Base-by-base conservation (phyloP, 2,113 vertebrate genomes). In the Apus apus region DNA sequence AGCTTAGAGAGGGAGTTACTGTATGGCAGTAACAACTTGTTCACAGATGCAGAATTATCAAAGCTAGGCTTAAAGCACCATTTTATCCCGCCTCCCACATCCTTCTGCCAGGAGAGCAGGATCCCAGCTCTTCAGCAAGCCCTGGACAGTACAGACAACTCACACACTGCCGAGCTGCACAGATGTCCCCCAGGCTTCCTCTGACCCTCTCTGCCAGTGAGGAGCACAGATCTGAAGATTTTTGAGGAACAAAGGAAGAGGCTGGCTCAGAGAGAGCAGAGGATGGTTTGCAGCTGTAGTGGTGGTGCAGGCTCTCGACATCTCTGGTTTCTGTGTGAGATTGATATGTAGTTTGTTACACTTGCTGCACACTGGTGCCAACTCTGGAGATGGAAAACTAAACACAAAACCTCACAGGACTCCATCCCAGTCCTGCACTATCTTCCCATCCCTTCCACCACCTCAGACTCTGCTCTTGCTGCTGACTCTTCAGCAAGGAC, bases 301-400 rank as follows among this genome's bases (percentile, higher is more conserved):
- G 23, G 21, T 26, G 38, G 15, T 22, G 51, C 68, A 77, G 22
- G 29, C 13, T 54, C 5, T 0, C 29, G 53, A 40, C 53, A n/a
- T 71, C 78, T 34, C 56, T 53, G 17, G 11, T 32, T 58, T 45
- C 53, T 50, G 7, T 66, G 74, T 2, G 6, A 43, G 32, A 57
- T 23, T 5, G 18, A 17, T 10, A 17, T 0, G 9, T 5, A 53
- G 51, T n/a, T n/a, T 82, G 23, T 45, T 71, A 30, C 13, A 12
- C 34, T 62, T 60, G n/a, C 57, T 86, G 71, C 34, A n/a, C 25
- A 13, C 30, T 36, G 32, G 8, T 86, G 61, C 61, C 53, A n/a
- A 16, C 6, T 21, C 8, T n/a, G n/a, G 60, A 54, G 53, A 21
- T 34, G 45, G 58, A 72, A 79, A 94, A 68, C 27, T 56, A 50